Evolutionary conservation across 1,140 invertebrate species (phyloP).

Genomic region (Vollenhovia emeryi): DNA sequence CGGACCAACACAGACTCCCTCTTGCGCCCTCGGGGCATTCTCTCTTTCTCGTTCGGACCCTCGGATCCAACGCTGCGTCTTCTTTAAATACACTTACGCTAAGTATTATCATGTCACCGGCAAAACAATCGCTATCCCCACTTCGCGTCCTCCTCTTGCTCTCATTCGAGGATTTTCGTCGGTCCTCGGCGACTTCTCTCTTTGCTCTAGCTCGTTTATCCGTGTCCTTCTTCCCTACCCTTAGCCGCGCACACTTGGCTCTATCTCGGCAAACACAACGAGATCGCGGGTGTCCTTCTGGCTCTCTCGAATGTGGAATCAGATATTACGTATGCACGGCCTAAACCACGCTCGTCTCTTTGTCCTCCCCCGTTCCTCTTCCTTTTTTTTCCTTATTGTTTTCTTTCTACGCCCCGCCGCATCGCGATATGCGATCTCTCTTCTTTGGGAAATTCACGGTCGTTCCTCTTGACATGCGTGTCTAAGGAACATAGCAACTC

Average conservation of each 20-base stretch:
- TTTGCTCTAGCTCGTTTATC: constrained; percentile 58
- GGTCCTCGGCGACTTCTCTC: constrained; percentile 34
- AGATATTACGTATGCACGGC: constrained; percentile 79
- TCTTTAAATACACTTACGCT: constrained; percentile 65
- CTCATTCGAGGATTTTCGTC: background rate
- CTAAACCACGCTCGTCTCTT: constrained; percentile 63
- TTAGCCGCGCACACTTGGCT: background rate
- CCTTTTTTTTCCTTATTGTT: constrained; percentile 47
- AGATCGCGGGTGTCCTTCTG: constrained; percentile 56
- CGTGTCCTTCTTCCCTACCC: constrained; percentile 12
- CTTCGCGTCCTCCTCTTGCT: constrained; percentile 15
- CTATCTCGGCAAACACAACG: constrained; percentile 50
- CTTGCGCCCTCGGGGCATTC: background rate
- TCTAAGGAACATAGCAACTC: constrained; percentile 41
- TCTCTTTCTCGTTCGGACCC: constrained; percentile 10
- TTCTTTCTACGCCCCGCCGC: background rate
- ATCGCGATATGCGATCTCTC: constrained; percentile 37
- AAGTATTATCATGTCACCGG: constrained; percentile 70
- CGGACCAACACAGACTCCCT: background rate
- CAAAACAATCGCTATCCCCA: constrained; percentile 60
- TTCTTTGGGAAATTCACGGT: constrained; percentile 9
- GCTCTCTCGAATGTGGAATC: constrained; percentile 75
- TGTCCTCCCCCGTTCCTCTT: constrained; percentile 55
- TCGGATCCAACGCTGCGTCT: constrained; percentile 28
- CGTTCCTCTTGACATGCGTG: constrained; percentile 52